phyloP scores from a whole-genome alignment of 2,113 vertebrate genomes.

The Rhynchomys soricoides region DNA sequence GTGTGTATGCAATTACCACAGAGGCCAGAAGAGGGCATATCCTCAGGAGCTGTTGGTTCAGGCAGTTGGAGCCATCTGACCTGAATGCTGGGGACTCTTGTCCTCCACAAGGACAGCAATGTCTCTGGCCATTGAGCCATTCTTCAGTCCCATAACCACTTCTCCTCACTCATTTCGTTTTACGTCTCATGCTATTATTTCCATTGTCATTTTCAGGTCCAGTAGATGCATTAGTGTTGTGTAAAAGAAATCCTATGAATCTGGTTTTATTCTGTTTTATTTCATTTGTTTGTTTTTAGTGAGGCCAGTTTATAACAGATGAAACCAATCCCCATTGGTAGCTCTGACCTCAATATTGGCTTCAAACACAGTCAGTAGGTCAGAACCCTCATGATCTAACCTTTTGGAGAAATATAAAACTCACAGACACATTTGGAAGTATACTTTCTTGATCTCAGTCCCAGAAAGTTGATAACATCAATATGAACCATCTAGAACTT shows the following conservation, averaged over 20 bases:
- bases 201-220: background rate
- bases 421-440: background rate
- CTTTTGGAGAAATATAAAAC: background rate
- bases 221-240: background rate
- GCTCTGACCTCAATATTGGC: background rate
- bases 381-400: background rate
- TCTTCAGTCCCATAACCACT: background rate
- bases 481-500: background rate
- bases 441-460: background rate
- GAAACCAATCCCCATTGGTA: background rate
- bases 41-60: background rate
- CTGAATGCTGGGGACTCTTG: background rate
- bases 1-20: background rate
- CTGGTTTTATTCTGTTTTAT: background rate
- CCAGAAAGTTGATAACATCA: background rate
- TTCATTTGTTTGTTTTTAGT: background rate
- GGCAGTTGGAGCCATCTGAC: background rate
- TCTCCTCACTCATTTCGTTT: background rate
- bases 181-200: background rate
- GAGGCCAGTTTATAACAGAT: background rate
- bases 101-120: background rate
- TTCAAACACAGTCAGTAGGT: background rate
- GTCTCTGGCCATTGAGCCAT: background rate
- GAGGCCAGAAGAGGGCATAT: background rate
- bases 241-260: background rate